Base-by-base conservation (phyloP, 2,888 invertebrate genomes). In the Pammene fasciana region DNA sequence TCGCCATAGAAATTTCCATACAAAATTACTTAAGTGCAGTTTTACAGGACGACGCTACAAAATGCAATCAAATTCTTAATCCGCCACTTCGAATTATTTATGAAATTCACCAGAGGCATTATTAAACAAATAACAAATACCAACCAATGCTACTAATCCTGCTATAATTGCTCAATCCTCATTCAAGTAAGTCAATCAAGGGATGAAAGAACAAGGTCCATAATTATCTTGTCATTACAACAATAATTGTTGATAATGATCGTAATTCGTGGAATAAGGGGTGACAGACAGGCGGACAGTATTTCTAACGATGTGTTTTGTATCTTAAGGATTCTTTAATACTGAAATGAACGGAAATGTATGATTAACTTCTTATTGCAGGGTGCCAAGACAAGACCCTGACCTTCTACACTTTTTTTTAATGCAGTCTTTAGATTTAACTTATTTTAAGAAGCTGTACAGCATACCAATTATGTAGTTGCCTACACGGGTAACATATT, bases 221-320 rank as follows among this genome's bases (percentile, higher is more conserved):
- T 62, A 50, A 62, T 62, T 41, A 50, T 41, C n/a, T 18, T 52
- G 18, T 61, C 9, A 62, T 62, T 50, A n/a, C 5, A 38, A 38
- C 13, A 10, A 41, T 34, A 60, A 48, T 60, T 60, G 41, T 41
- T 36, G 14, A 60, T 50, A 50, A 61, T 61, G 50, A 61, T 38
- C 48, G 26, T 26, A 4, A 38, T 48, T 61, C 18, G 48, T 13
- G 38, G 13, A 38, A 46, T 26, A 10, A 46, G 61, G 11, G 46
- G 36, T 61, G 61, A 16, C 14, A 18, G 38, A 50, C 48, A 38
- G 48, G 48, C 14, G 9, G 45, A n/a, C 59, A 13, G 16, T 9
- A 11, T 14, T 7, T 18, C 18, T 43, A 41, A 56, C 11, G 56
- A 16, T 43, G 26, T 26, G 45, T 45, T 45, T 4, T n/a, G 13